Percentiles rank a stretch among this genome's conserved stretches.
These are phyloP conservation scores for Oncorhynchus clarkii DNA, from an alignment of 2,113 vertebrate genomes.

Conservation along the genomic window DNA sequence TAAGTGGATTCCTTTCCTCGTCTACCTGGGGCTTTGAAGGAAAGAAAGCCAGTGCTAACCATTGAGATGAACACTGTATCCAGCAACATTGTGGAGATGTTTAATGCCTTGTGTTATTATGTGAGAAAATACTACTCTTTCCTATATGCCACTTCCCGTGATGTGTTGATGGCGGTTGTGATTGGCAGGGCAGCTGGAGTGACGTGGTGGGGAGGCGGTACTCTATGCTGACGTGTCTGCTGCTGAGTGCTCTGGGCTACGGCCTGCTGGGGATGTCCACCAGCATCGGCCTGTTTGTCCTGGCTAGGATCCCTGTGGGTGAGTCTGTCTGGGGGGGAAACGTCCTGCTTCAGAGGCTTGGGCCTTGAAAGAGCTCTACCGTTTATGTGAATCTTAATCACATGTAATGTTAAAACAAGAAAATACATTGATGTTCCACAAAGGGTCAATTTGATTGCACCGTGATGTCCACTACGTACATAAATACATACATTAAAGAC, in stretches of 20 bases:
- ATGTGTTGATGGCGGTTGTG: constrained; percentile 9
- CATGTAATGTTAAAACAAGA: no score
- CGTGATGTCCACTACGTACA: no score
- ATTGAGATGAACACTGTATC: no score
- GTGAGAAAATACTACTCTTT: neutral
- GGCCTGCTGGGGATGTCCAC: constrained; percentile 83
- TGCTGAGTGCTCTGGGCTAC: constrained; percentile 88
- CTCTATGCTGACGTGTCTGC: constrained; percentile 85
- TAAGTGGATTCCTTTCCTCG: neutral
- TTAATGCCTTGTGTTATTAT: no score
- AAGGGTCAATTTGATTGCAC: no score
- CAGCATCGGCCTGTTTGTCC: constrained; percentile 80
- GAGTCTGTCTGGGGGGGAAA: neutral
- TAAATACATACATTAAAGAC: no score
- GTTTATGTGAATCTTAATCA: no score
- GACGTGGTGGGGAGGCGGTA: constrained; percentile 85
- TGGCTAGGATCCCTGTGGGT: constrained; percentile 91
- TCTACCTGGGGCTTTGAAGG: no score
- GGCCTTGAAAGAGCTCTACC: neutral
- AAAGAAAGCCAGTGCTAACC: no score
- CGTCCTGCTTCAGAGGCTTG: neutral
- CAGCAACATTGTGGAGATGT: no score
- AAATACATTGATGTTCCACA: no score
- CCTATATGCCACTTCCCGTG: neutral
- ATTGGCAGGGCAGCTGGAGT: constrained; percentile 91